Evolutionary conservation across 2,113 vertebrate genomes (phyloP).

Genomic region (Heterotilapia buettikoferi): DNA sequence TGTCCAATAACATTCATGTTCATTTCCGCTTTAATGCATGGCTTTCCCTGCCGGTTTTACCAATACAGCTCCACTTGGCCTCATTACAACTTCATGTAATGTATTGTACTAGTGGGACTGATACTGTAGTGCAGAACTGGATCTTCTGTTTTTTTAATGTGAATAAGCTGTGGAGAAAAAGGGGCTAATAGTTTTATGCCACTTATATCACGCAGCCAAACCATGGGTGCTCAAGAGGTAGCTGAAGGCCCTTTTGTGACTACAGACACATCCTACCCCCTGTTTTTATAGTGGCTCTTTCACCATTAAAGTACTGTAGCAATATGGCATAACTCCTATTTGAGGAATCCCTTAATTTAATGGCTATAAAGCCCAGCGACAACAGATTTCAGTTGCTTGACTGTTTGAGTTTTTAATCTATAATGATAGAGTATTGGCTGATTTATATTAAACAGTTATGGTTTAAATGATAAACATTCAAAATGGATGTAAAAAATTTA

Average conservation of each 20-base stretch:
- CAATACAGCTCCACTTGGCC: constrained; percentile 16
- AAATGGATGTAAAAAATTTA: not conserved
- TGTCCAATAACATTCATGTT: constrained; percentile 62
- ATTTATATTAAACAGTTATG: not conserved
- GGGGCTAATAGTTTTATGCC: not conserved
- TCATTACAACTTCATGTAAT: constrained; percentile 28
- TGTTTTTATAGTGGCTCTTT: not conserved
- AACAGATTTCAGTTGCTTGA: not conserved
- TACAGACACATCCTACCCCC: not conserved
- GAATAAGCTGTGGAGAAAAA: not conserved
- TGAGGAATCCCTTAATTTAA: not conserved
- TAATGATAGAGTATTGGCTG: not conserved
- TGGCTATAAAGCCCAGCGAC: not conserved
- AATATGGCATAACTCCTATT: not conserved
- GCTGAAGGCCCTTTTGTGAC: not conserved
- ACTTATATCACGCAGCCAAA: not conserved
- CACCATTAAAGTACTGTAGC: not conserved
- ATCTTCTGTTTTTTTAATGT: not conserved
- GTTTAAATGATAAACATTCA: not conserved
- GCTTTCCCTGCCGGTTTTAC: constrained; percentile 17
- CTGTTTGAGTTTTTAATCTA: not conserved
- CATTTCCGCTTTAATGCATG: constrained; percentile 60
- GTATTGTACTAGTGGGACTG: not conserved
- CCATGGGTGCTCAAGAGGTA: not conserved
- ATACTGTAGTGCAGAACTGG: not conserved